Evolutionary conservation across 2,113 vertebrate species (phyloP), one percentile per base, ranked within the genome.

Genomic region (Athene cunicularia): DNA sequence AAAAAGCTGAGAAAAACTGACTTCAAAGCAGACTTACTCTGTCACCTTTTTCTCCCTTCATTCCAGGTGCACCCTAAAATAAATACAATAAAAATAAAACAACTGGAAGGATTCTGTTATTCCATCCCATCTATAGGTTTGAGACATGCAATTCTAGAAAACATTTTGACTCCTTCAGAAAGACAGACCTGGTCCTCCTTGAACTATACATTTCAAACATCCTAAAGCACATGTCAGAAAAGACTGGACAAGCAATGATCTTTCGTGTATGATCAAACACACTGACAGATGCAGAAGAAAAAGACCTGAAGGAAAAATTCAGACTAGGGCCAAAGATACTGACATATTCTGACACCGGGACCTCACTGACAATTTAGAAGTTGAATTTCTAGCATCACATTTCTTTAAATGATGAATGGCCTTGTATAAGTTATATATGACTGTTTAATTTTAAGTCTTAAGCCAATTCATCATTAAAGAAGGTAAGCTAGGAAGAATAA

Each of bases 41-140:
- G 86, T 99, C 99, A 60, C 99, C 99, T 88, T 99, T 99, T 97
- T 99, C 99, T 98, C 99, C 99, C 92, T 99, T 99, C 60, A 98
- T 93, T 73, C 99, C 99, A 39, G 94, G 70, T 39, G 96, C 3
- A 63, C 99, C 99, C 99, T 99, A 88, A 94, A 98, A 95, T 55
- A 96, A 98, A 92, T 73, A 76, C 67, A 97, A 32, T 39, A 86
- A 67, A 79, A 90, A 62, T 86, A 53, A 89, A 86, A 30, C 3
- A 92, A 12, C 6, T 33, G 58, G 63, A 83, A 88, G 12, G 12
- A 66, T 45, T 64, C 58, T 27, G 20, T 66, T 80, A 35, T 77
- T 84, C 75, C 33, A 56, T 4, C 7, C 3, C 18, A 94, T 12
- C 8, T 39, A 16, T 1, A 64, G 18, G 28, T 50, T 68, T 68